Evolutionary conservation across 2,797 vertebrate species (phyloP), one percentile per base, ranked within the genome.

Genomic region (Hybognathus amarus): DNA sequence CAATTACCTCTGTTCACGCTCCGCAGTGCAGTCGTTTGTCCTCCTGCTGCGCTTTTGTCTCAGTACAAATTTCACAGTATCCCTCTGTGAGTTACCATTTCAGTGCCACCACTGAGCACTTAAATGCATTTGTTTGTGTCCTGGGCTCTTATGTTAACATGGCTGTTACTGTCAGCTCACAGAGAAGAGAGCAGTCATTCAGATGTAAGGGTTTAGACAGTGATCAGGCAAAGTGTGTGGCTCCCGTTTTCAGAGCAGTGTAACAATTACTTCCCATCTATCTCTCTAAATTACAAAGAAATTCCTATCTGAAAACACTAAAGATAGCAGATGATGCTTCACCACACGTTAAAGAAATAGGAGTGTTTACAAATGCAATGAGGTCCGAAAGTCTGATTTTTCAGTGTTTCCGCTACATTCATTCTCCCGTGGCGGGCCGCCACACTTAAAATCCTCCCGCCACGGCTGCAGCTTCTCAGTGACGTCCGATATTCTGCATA

Each of bases 41-140:
- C 40, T 78, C 42, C 77, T 56, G 52, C 78, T 87, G 54, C 8
- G 50, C 71, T 50, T 87, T 83, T 87, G 87, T 82, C 85, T 79
- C 76, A 18, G 63, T 69, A 64, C 79, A 71, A 70, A 81, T 63
- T 66, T 84, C 79, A 79, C 82, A 61, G 70, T 77, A 77, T 70
- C 85, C 79, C 75, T 79, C 66, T 78, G 75, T 86, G 82, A 79
- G 77, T 52, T 84, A 73, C 61, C 75, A 82, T 81, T 87, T 82
- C 82, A 70, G 82, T 45, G 7, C 22, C 75, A 67, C 83, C 76
- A 52, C 79, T 86, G 63, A 84, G 76, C 76, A 79, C 79, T 79
- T 88, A 79, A 86, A 88, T 77, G 82, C 79, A 82, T 84, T 88
- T 88, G 85, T 88, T 88, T 86, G 64, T 84, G 82, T 88, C 69